Base-by-base conservation (phyloP, 2,888 invertebrate genomes). In the Saturnia japonica region DNA sequence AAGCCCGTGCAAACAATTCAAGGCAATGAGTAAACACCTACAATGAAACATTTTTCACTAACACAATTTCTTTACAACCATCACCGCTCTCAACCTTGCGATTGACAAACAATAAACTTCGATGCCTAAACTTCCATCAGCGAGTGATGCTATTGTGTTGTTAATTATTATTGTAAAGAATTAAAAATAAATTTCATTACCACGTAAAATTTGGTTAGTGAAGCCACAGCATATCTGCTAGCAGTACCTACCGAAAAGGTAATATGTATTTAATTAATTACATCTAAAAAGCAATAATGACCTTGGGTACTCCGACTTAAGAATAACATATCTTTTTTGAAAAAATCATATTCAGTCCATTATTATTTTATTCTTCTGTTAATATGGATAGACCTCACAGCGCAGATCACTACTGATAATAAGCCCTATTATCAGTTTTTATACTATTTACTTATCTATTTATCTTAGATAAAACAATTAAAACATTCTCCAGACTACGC, bases 131-230 rank as follows among this genome's bases (percentile, higher is more conserved):
- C 71, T 76, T 74, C 73, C 77, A 77, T 74, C 75, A 75, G 74
- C 76, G 77, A 78, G 76, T 74, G 72, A 74, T 66, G 72, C 76
- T 71, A 81, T 81, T 82, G 79, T 80, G 68, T 71, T 77, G 77
- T 72, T 75, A 77, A 78, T 77, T 68, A 74, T n/a, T n/a, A n/a
- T 74, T 74, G 67, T 73, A 76, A 79, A 78, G 75, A 76, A 77
- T 77, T 75, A 71, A 77, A 76, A 79, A 79, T 79, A 77, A 78
- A 78, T 62, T 34, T 78, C 76, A 80, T 82, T 78, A 79, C 70
- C 77, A 80, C 19, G 40, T 40, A 28, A 25, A 1, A 34, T 79
- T 78, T 74, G 74, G 74, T 19, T 34, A 16, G 16, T 34, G 34
- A 34, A 4, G 34, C 34, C 25, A n/a, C n/a, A n/a, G n/a, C n/a